Percentiles rank a stretch among this genome's conserved stretches.
These are phyloP conservation scores for Promerops cafer DNA, from an alignment of 2,113 vertebrate genomes.

Conservation along the genomic window DNA sequence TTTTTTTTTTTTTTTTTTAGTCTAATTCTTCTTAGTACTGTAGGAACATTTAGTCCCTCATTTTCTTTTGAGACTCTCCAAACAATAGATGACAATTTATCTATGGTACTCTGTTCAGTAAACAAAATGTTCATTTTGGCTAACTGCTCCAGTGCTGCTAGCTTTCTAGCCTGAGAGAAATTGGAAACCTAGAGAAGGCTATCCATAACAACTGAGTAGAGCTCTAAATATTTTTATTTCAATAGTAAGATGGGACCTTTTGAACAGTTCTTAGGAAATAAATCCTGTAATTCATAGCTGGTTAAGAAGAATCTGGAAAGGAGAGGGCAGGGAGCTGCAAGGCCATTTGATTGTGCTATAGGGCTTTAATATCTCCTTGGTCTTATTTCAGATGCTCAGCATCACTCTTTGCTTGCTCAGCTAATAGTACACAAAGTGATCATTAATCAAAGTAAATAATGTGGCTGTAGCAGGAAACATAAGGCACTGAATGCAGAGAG, in stretches of 20 bases:
- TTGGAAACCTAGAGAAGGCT: neutral
- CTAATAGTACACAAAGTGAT: neutral
- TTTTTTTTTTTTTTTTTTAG: neutral
- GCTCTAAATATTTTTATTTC: neutral
- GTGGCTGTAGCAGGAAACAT: neutral
- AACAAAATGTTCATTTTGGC: neutral
- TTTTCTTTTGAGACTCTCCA: neutral
- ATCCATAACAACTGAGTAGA: neutral
- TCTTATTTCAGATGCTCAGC: neutral
- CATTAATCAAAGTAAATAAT: conserved; percentile 22
- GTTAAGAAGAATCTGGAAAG: neutral
- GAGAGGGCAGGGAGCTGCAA: neutral
- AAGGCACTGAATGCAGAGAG: neutral
- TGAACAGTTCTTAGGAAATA: neutral
- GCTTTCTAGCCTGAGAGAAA: neutral
- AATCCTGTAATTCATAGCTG: neutral
- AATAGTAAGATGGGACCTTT: neutral
- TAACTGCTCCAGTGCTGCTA: neutral
- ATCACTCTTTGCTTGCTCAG: neutral
- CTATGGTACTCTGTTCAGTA: fast-evolving
- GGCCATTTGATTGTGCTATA: neutral
- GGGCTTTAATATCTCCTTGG: neutral
- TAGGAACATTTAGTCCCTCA: neutral
- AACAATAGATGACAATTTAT: neutral
- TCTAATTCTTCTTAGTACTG: neutral